Evolutionary conservation across 2,797 vertebrate species (phyloP), one percentile per base, ranked within the genome.

Genomic region (Glyptemys insculpta): DNA sequence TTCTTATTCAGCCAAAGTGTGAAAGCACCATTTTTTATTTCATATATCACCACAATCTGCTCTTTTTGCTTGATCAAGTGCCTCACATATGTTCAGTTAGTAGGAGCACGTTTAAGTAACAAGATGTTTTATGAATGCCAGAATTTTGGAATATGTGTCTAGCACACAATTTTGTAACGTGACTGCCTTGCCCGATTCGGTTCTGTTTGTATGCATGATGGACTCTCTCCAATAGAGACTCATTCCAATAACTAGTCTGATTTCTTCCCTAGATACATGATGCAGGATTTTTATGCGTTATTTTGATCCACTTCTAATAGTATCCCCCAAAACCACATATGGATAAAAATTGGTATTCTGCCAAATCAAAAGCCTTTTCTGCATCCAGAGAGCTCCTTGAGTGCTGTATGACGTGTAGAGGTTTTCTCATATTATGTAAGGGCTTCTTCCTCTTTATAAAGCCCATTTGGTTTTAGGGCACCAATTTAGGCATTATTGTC

Each of bases 351-450:
- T 37, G 21, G 37, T 19, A 44, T 74, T 74, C 37, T 41, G 37
- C 23, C 37, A 74, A 23, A 23, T 23, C 19, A 72, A 37, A 68
- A n/a, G 19, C n/a, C 65, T 41, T 23, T 72, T 23, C 27, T 72
- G 34, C 21, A 72, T 41, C n/a, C 19, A 5, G 47, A 56, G 81
- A 5, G 44, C 27, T 92, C 19, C 16, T 81, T 44, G 18, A 83
- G 4, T 49, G 7, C 34, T 62, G 18, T 25, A 23, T 57, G 4
- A 0, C 44, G 62, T 34, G 19, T 74, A 31, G 37, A 80, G 54
- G 62, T 19, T 16, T 59, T 74, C 44, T 11, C 76, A 1, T 0
- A 1, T 9, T 0, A 0, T 52, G 19, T 41, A 12, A 11, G 5
- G 3, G 82, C 29, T 25, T 95, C 78, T 56, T 1, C 92, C 3